phyloP scores from a whole-genome alignment of 2,113 vertebrate genomes.

The Motacilla tschutschensis region DNA sequence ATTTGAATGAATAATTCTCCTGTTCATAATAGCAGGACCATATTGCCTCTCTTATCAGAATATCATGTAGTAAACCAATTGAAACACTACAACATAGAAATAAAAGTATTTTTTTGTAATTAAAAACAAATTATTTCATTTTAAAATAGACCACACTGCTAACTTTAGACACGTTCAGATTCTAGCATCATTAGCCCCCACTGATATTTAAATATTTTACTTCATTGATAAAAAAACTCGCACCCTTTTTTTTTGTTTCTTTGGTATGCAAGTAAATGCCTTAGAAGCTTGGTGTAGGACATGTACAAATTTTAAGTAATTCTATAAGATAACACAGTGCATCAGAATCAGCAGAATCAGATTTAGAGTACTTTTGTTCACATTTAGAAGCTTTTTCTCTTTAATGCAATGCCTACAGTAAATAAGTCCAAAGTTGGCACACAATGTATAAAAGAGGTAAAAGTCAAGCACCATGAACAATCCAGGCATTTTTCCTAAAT shows the following conservation, averaged over 20 bases:
- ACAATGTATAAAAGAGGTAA: fast-evolving
- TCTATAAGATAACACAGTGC: background rate
- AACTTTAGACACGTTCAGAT: background rate
- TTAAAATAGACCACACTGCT: background rate
- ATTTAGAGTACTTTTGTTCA: background rate
- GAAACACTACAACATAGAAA: background rate
- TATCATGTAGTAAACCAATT: background rate
- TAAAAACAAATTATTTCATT: background rate
- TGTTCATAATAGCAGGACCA: background rate
- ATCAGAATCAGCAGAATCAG: background rate
- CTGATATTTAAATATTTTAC: background rate
- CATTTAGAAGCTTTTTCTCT: background rate
- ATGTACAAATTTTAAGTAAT: background rate
- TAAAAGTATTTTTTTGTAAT: background rate
- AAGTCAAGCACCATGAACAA: background rate
- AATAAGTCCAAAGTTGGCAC: background rate
- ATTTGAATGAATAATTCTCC: background rate
- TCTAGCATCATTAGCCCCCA: fast-evolving
- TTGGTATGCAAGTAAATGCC: background rate
- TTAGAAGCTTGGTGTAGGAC: background rate
- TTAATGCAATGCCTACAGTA: background rate
- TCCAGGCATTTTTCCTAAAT: background rate
- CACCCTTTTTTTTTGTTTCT: background rate
- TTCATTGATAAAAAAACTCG: background rate
- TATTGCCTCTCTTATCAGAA: background rate